Conservation (phyloP, 2,113 vertebrate species). For the Propithecus coquereli region DNA sequence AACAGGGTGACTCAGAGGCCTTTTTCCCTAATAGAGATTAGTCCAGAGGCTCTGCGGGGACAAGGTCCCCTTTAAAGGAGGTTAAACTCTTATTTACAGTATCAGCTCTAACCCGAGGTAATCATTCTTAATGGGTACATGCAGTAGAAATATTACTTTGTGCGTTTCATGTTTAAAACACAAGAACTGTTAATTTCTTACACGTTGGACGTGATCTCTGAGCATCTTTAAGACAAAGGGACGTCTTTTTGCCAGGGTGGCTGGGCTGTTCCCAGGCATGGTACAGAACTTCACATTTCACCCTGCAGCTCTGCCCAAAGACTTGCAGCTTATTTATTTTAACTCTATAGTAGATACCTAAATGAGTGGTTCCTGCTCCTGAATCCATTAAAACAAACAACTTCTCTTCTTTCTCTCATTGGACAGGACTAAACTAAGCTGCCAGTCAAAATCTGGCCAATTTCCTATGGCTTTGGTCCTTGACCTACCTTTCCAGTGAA, state of each 20-base stretch:
- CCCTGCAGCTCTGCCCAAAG: not conserved
- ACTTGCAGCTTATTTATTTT: not conserved
- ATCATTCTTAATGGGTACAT: not conserved
- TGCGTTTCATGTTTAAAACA: not conserved
- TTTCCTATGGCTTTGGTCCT: not conserved
- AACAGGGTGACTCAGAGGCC: not conserved
- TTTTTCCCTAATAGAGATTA: not conserved
- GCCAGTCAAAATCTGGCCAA: not conserved
- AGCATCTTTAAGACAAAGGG: not conserved
- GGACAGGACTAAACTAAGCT: not conserved
- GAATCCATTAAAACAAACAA: not conserved
- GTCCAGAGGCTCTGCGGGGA: not conserved
- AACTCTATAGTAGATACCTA: not conserved
- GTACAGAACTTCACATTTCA: not conserved
- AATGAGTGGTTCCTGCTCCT: not conserved
- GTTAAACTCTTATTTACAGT: not conserved
- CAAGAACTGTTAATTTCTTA: not conserved
- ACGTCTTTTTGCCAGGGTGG: not conserved
- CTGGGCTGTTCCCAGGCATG: not conserved
- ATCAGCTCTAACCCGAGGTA: not conserved
- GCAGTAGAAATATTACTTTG: not conserved
- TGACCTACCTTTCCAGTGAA: not conserved
- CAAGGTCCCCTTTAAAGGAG: not conserved
- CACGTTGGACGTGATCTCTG: not conserved
- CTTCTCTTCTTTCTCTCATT: not conserved